Evolutionary conservation across 2,797 vertebrate species (phyloP), one percentile per base, ranked within the genome.

Genomic region (Iguana delicatissima): DNA sequence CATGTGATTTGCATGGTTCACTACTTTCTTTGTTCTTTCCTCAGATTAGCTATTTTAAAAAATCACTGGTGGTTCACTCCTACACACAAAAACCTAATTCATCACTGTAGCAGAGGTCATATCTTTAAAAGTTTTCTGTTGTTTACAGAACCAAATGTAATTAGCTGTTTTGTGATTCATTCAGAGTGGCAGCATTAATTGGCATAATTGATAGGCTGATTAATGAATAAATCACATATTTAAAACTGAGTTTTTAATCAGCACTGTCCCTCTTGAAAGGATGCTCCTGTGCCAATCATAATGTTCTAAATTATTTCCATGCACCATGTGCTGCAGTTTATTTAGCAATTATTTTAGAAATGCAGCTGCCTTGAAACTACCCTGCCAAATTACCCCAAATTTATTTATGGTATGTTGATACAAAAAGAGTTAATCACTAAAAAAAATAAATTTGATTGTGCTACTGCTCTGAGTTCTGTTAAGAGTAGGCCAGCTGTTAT

Each of bases 81-180:
- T 2, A n/a, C 42, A 42, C 26, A 42, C 42, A 64, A 81, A 74
- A 83, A 32, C 80, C 76, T 38, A 57, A 87, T 87, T 83, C 38
- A 83, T 84, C 85, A 84, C 46, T 6, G 6, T 46, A 32, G 85
- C 80, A 57, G 46, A 87, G 72, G 85, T 85, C 16, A n/a, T 76
- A 14, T 77, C 82, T 84, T 87, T 62, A 62, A 83, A 83, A 83
- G 80, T 67, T 76, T 67, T 80, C 85, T 83, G 6, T 46, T 67
- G 80, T 83, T 90, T 87, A 42, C 16, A 52, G 80, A 84, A 77
- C 85, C 46, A 76, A 77, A 84, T 77, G 62, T 83, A 87, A 90
- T 90, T 90, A 87, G 72, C 80, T 83, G 46, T 64, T 90, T 90
- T 83, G 85, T 90, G 89, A 90, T 83, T 90, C 89, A 87, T 84